Percentiles rank a stretch among this genome's conserved stretches.
Evolutionary conservation across 2,888 invertebrate genomes (phyloP).

Genomic region (Ectemnius continuus): DNA sequence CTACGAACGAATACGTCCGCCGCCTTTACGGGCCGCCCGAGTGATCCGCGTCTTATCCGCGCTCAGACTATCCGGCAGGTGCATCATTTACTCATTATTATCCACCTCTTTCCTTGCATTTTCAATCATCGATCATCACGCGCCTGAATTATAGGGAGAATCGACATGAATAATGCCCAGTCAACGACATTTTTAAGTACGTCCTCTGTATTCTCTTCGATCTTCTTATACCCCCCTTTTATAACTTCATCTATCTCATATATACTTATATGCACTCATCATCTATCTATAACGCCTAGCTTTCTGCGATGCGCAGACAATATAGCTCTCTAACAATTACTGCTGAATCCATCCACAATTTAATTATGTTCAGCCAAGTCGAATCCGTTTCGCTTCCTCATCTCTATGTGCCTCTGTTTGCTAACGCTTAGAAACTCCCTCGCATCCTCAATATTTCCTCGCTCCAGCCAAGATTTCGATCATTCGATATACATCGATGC

Average conservation of each 20-base stretch:
- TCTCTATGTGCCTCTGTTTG: no score
- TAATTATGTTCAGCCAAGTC: conserved; percentile 1
- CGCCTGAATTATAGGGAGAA: conserved; percentile 32
- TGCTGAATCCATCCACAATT: neutral
- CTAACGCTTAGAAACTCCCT: no score
- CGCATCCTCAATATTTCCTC: no score
- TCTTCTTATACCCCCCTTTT: conserved; percentile 9
- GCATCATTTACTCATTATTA: conserved; percentile 64
- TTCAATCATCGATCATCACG: conserved; percentile 41
- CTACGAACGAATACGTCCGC: conserved; percentile 67
- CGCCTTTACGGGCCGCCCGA: conserved; percentile 58
- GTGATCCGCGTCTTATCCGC: conserved; percentile 63
- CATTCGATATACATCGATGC: no score
- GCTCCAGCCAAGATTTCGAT: no score
- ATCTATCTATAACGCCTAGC: neutral
- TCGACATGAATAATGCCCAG: conserved; percentile 40
- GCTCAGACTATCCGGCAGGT: conserved; percentile 71
- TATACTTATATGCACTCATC: neutral
- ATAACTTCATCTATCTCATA: neutral
- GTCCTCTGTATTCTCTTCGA: conserved; percentile 25
- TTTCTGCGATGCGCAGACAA: neutral
- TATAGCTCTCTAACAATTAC: neutral
- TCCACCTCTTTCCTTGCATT: conserved; percentile 25
- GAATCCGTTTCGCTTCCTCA: no score
- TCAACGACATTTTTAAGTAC: conserved; percentile 43